These are phyloP conservation scores for Ceratothoa steindachneri DNA, from an alignment of 2,888 invertebrate genomes.

Conservation along the genomic window DNA sequence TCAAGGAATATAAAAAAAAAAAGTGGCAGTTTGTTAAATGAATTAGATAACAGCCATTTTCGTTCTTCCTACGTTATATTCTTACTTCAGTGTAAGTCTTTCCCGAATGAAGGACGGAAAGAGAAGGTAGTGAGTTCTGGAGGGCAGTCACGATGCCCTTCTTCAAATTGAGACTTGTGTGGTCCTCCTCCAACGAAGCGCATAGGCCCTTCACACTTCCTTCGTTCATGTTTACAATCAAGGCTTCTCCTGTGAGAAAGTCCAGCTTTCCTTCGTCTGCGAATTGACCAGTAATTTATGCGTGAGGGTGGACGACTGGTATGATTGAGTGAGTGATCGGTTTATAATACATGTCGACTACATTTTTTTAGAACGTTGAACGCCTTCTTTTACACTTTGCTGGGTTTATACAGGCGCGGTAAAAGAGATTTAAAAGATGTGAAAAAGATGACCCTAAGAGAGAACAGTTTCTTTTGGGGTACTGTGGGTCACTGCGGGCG, in stretches of 20 bases:
- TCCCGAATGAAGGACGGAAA: slow-evolving; percentile 20
- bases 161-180: slow-evolving; percentile 57
- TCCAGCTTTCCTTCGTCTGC: neutral
- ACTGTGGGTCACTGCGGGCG: too few relatives aligned
- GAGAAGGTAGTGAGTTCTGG: slow-evolving; percentile 53
- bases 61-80: too few relatives aligned
- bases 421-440: too few relatives aligned
- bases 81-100: slow-evolving; percentile 29
- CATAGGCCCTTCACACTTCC: slow-evolving; percentile 34
- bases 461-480: too few relatives aligned
- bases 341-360: too few relatives aligned
- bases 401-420: too few relatives aligned
- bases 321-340: neutral
- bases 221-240: slow-evolving; percentile 30
- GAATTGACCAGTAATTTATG: neutral
- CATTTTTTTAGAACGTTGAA: too few relatives aligned
- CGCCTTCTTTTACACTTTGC: too few relatives aligned
- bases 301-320: neutral
- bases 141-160: slow-evolving; percentile 57
- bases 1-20: too few relatives aligned
- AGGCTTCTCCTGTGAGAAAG: slow-evolving; percentile 23
- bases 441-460: too few relatives aligned
- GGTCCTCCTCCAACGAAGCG: slow-evolving; percentile 50
- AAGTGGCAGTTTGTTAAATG: too few relatives aligned
- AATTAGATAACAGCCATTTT: too few relatives aligned